These are phyloP conservation scores for Intellagama lesueurii DNA, from an alignment of 2,797 vertebrate genomes.

Conservation along the genomic window DNA sequence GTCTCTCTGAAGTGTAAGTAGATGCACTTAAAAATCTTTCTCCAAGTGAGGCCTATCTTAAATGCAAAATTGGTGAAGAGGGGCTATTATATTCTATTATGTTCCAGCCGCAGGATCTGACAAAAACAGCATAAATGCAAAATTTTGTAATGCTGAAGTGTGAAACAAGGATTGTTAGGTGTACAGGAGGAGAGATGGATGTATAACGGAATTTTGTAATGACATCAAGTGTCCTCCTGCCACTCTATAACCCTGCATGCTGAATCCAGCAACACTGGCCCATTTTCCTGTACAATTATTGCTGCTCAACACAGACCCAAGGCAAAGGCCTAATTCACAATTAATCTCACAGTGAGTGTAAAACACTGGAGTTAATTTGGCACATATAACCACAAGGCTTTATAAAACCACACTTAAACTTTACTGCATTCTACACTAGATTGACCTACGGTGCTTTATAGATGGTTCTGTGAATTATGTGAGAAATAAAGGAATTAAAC, in stretches of 20 bases:
- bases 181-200: neutral
- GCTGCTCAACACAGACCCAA: slow-evolving; percentile 1
- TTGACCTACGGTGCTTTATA: slow-evolving; percentile 6
- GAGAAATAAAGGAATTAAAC: slow-evolving; percentile 18
- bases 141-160: slow-evolving; percentile 26
- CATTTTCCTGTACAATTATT: slow-evolving; percentile 30
- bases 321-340: slow-evolving; percentile 20
- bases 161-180: neutral
- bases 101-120: slow-evolving; percentile 20
- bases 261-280: neutral
- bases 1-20: slow-evolving; percentile 29
- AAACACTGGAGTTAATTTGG: slow-evolving; percentile 31
- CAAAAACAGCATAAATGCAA: slow-evolving; percentile 13
- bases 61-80: slow-evolving; percentile 34
- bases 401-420: slow-evolving; percentile 21
- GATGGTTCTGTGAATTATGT: slow-evolving; percentile 13
- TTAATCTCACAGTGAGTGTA: slow-evolving; percentile 28
- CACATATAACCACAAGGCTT: slow-evolving; percentile 13
- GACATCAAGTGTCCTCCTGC: neutral
- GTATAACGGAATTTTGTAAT: neutral
- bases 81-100: slow-evolving; percentile 35
- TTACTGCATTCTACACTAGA: slow-evolving; percentile 22
- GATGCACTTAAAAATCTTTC: slow-evolving; percentile 28
- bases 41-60: slow-evolving; percentile 15
- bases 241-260: neutral